Evolutionary conservation across 2,888 invertebrate genomes (phyloP), one percentile per base, ranked within the genome.

Genomic region (Pandemis heparana): DNA sequence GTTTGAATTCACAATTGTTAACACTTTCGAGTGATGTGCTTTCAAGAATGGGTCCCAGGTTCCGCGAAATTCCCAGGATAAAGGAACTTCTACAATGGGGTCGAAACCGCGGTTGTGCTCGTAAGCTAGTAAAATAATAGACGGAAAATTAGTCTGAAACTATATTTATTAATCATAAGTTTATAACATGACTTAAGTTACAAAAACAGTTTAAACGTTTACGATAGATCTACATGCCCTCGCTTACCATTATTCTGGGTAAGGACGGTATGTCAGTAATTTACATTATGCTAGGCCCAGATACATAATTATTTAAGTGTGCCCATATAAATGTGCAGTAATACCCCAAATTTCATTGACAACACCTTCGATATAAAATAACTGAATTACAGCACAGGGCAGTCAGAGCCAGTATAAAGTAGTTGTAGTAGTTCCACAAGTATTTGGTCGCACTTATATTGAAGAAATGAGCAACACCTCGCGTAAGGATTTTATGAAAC

Each of bases 181-280:
- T 90, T 89, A 91, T 91, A 94, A 94, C 92, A 94, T 93, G 92
- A 94, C 94, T 94, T 93, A 92, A 84, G 92, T 93, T 92, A 93
- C 86, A 92, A 93, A 32, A 93, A 94, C 91, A 93, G 89, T 92
- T 87, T 90, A 92, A 92, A 91, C 88, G 88, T 90, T 91, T 87
- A 89, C 23, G 88, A 87, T 91, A 90, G 86, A 89, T 83, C 88
- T 92, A 92, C 86, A 82, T 80, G 86, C 89, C 90, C 91, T 89
- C 89, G 75, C 91, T 92, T 91, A 90, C 94, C 92, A 87, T 87
- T 87, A 89, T 87, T 53, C 90, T 89, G 92, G 92, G 92, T 92
- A 91, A 93, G 94, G 94, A 94, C 94, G 94, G 94, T 93, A 86
- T 89, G 87, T 85, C 87, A 87, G 88, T 90, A 91, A 92, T 92